phyloP scores from a whole-genome alignment of 1,140 invertebrate species.

The Rhopalosiphum padi region DNA sequence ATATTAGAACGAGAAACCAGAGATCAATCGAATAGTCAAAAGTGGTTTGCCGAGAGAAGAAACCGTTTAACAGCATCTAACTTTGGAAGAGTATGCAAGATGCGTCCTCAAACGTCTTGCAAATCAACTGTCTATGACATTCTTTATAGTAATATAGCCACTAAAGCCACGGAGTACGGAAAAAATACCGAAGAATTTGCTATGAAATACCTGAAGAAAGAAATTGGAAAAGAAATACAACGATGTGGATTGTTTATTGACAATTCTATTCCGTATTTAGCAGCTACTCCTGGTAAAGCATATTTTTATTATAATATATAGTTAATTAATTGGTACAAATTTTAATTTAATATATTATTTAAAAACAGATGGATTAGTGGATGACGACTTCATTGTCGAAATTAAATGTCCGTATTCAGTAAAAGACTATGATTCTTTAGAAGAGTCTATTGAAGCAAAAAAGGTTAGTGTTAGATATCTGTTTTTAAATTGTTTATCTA shows the following conservation, averaged over 20 bases:
- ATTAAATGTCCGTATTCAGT: not conserved
- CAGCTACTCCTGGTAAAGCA: not conserved
- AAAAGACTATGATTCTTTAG: not conserved
- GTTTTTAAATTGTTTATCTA: too few species aligned
- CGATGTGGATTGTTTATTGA: not conserved
- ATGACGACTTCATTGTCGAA: not conserved
- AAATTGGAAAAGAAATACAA: not conserved
- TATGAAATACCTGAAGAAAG: too few species aligned
- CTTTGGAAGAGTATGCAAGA: not conserved
- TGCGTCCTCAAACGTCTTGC: slow-evolving; percentile 14
- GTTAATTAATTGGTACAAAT: not conserved
- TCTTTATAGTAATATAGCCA: not conserved
- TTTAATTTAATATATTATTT: not conserved
- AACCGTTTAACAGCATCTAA: slow-evolving; percentile 21
- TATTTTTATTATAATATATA: too few species aligned
- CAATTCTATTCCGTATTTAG: not conserved
- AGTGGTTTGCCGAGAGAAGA: not conserved
- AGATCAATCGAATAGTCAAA: not conserved
- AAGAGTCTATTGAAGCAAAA: not conserved
- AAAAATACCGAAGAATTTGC: not conserved
- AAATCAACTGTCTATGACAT: not conserved
- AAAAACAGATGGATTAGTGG: not conserved
- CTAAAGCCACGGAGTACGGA: not conserved
- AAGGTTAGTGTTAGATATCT: not conserved
- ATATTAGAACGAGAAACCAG: not conserved